Evolutionary conservation across 2,113 vertebrate species (phyloP), one percentile per base, ranked within the genome.

Genomic region (Gymnorhina tibicen): DNA sequence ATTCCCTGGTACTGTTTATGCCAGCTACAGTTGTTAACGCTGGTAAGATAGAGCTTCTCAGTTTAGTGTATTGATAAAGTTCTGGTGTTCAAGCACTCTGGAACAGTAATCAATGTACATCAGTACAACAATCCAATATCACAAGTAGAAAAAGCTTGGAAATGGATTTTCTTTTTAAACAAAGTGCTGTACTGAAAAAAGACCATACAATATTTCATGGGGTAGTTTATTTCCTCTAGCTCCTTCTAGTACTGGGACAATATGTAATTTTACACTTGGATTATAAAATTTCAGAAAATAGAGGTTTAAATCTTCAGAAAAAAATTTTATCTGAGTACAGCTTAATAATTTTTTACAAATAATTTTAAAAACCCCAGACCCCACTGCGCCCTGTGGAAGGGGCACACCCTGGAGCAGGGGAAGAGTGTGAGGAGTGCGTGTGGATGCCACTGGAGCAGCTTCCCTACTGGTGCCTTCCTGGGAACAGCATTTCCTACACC

Each of bases 151-250:
- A 67, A 83, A 72, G 10, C 53, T 73, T 60, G 28, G 56, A 63
- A 89, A 87, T 77, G 2, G 33, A 50, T 83, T 75, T 91, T 64
- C 7, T 85, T 84, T 78, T 74, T 53, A 39, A 73, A n/a, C 18
- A 26, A 82, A 56, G 11, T 55, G 13, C 9, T 11, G 7, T 62
- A 20, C 17, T 53, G 11, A 23, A 46, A 53, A 82, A 86, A 52
- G 67, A 16, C 1, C 1, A 1, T 20, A 10, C 1, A 2, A 2
- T 64, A 10, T 62, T 39, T 28, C 35, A 30, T 68, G 16, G 22
- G 8, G 9, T 62, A n/a, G 9, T 67, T 53, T 58, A 37, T 13
- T 52, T 69, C 19, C 10, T 88, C 27, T 60, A 50, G 13, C 19
- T 73, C 3, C 17, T 74, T 72, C 44, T 49, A n/a, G 13, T 68